Evolutionary conservation across 1,140 invertebrate species (phyloP).

Genomic region (Zaprionus tsacasi): DNA sequence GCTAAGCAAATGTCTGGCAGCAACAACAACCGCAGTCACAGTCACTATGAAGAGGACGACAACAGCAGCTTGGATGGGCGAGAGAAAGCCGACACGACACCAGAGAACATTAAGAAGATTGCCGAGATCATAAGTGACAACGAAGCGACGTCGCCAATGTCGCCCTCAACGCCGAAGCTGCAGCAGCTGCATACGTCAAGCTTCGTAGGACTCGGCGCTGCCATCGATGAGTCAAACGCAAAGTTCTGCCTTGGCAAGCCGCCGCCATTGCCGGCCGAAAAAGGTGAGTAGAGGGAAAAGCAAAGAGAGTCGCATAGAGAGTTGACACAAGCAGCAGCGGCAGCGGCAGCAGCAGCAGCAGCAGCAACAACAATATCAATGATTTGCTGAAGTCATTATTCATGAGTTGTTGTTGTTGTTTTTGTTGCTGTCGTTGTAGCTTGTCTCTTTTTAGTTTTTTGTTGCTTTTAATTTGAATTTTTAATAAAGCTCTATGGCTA

Average conservation of each 20-base stretch:
- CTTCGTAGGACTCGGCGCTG: constrained; percentile 72
- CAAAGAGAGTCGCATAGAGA: background rate
- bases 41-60: constrained; percentile 58
- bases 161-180: constrained; percentile 23
- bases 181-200: constrained; percentile 44
- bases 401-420: constrained; percentile 38
- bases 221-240: constrained; percentile 78
- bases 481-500: constrained; percentile 75
- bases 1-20: constrained; percentile 52
- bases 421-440: constrained; percentile 36
- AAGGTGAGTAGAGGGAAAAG: constrained; percentile 62
- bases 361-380: constrained; percentile 36
- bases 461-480: constrained; percentile 71
- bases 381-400: constrained; percentile 34
- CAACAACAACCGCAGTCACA: constrained; percentile 30
- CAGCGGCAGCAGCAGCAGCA: constrained; percentile 28
- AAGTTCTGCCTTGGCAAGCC: constrained; percentile 79
- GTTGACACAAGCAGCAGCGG: constrained; percentile 31
- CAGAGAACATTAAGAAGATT: constrained; percentile 82
- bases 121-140: constrained; percentile 73
- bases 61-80: constrained; percentile 73
- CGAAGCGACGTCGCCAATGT: constrained; percentile 25
- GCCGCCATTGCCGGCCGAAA: constrained; percentile 73
- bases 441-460: constrained; percentile 43
- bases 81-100: constrained; percentile 79